These are phyloP conservation scores for Sinonovacula constricta DNA, from an alignment of 1,140 invertebrate species.

Conservation along the genomic window DNA sequence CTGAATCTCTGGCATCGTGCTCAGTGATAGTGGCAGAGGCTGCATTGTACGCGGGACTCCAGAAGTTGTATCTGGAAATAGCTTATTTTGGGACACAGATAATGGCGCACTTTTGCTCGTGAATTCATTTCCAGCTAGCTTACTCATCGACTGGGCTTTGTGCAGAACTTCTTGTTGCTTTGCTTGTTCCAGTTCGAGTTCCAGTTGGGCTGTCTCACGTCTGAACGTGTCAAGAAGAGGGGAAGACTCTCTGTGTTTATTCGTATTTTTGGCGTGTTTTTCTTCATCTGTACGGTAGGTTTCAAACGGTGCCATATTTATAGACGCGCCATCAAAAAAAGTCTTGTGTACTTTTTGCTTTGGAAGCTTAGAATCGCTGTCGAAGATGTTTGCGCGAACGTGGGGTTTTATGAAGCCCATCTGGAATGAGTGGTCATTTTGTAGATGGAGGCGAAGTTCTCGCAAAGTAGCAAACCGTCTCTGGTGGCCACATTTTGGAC, in stretches of 20 bases:
- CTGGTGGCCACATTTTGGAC: slow-evolving; percentile 69
- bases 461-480: slow-evolving; percentile 61
- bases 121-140: neutral
- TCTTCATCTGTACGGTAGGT: slow-evolving; percentile 12
- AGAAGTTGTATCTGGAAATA: too few species aligned
- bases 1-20: slow-evolving; percentile 26
- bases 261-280: slow-evolving; percentile 4
- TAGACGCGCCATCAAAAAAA: neutral
- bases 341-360: neutral
- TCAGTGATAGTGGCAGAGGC: neutral
- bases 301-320: too few species aligned
- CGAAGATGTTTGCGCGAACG: slow-evolving; percentile 15
- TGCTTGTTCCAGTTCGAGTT: slow-evolving; percentile 58
- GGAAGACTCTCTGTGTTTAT: slow-evolving; percentile 37
- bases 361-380: slow-evolving; percentile 23
- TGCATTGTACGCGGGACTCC: too few species aligned
- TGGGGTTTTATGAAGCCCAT: slow-evolving; percentile 55
- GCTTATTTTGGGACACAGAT: neutral
- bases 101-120: neutral
- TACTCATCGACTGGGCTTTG: slow-evolving; percentile 43
- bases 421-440: slow-evolving; percentile 66
- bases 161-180: slow-evolving; percentile 65
- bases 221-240: slow-evolving; percentile 61
- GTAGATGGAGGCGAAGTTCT: slow-evolving; percentile 65
- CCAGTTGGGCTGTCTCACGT: slow-evolving; percentile 61